Base-by-base conservation (phyloP, 1,140 invertebrate species). In the Pseudachorutes palmiensis region DNA sequence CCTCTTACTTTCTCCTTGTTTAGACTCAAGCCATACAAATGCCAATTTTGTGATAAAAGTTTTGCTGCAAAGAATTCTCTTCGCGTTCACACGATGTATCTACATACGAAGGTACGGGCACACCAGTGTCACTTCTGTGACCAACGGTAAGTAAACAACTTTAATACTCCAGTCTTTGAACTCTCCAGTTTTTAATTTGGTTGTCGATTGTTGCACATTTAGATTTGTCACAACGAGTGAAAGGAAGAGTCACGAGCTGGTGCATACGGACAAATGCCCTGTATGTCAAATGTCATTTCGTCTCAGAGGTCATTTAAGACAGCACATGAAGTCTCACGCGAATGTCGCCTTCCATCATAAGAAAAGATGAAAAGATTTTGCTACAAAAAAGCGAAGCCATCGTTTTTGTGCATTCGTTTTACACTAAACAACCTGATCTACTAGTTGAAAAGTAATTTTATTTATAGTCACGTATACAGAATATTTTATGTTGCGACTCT, bases 151-250 rank as follows among this genome's bases (percentile, higher is more conserved):
- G 5, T 9, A 45, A 9, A 45, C 9, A 12, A 45, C 19, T 45
- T 45, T 45, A 12, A 45, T n/a, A n/a, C n/a, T n/a, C n/a, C n/a
- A n/a, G n/a, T n/a, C n/a, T n/a, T n/a, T n/a, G n/a, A n/a, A n/a
- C n/a, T n/a, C n/a, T n/a, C n/a, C n/a, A n/a, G n/a, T n/a, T n/a
- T n/a, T n/a, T n/a, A n/a, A n/a, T n/a, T n/a, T n/a, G n/a, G n/a
- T n/a, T n/a, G n/a, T n/a, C n/a, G n/a, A n/a, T n/a, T n/a, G n/a
- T 9, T 41, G 19, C 19, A 41, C 36, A 5, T 41, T 41, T 5
- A 55, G 61, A 36, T 63, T 63, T 28, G 61, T 63, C 9, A 63
- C 61, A 32, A 63, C 61, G 33, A 63, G 61, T 41, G 61, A 63
- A 26, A 3, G 61, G 31, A 63, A 63, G 24, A 36, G 30, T 41